Evolutionary conservation across 1,140 invertebrate genomes (phyloP).

Genomic region (Sarcophaga peregrina): DNA sequence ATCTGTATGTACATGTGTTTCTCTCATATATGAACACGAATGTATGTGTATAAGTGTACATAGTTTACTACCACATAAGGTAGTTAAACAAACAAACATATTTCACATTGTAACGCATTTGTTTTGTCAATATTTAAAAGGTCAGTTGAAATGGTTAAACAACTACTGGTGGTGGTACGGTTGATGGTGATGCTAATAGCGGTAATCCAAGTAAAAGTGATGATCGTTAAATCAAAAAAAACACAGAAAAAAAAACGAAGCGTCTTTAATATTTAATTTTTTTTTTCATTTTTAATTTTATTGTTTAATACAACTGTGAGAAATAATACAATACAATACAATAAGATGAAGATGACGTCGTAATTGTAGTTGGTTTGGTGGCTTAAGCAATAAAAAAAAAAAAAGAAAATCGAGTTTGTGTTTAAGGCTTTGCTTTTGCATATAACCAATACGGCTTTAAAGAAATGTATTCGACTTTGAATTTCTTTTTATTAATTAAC

Average conservation of each 20-base stretch:
- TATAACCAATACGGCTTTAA: background rate
- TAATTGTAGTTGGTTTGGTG: background rate
- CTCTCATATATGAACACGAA: background rate
- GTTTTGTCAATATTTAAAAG: constrained; percentile 41
- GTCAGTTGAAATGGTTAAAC: constrained; percentile 29
- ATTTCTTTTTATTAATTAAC: too few species aligned
- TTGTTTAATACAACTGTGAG: constrained; percentile 32
- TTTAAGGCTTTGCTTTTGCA: constrained; percentile 34
- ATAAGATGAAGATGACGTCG: background rate
- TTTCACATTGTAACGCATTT: constrained; percentile 41
- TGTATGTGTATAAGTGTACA: background rate
- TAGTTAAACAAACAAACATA: constrained; percentile 27
- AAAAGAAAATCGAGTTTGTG: constrained; percentile 32
- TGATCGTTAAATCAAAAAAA: constrained; percentile 26
- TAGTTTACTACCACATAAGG: constrained; percentile 27
- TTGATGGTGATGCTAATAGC: background rate
- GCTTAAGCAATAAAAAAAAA: background rate
- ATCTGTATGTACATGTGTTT: background rate
- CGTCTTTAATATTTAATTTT: background rate
- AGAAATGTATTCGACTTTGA: too few species aligned
- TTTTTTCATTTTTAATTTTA: background rate
- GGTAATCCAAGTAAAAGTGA: constrained; percentile 24
- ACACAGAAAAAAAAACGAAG: too few species aligned
- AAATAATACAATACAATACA: background rate
- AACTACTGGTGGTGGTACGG: background rate